Evolutionary conservation across 2,797 vertebrate genomes (phyloP).

Genomic region (Tolypeutes matacus): DNA sequence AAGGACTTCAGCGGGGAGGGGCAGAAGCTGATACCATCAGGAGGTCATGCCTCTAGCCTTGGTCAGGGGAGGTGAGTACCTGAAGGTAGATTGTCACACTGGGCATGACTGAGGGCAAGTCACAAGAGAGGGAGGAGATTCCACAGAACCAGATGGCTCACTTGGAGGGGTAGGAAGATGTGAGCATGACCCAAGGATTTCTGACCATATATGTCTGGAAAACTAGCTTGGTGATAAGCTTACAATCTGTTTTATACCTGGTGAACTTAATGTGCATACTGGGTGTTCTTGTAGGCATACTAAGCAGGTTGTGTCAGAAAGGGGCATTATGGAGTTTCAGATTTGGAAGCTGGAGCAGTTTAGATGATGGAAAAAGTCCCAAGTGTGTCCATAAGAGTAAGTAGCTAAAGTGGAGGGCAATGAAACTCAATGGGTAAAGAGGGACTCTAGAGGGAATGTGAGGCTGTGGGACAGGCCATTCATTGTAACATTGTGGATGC

Average conservation of each 20-base stretch:
- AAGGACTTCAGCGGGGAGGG: not conserved
- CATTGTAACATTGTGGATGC: no score
- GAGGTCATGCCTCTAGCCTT: not conserved
- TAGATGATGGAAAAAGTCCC: not conserved
- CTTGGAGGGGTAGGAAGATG: not conserved
- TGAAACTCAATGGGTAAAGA: not conserved
- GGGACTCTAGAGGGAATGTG: not conserved
- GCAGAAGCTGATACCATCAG: not conserved
- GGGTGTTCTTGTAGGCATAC: not conserved
- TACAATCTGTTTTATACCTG: not conserved
- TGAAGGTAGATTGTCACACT: not conserved
- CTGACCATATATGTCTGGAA: not conserved
- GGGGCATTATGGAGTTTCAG: not conserved
- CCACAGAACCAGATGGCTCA: rapidly evolving
- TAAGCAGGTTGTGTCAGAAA: not conserved
- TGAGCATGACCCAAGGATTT: not conserved
- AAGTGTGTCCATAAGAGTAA: not conserved
- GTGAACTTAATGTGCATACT: not conserved
- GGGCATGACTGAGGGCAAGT: not conserved
- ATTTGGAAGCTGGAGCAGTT: not conserved
- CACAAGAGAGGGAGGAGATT: not conserved
- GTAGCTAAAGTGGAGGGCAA: not conserved
- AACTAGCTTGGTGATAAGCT: not conserved
- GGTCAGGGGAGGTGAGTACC: no score
- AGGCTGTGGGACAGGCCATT: not conserved